Base-by-base conservation (phyloP, 2,888 invertebrate species). In the Gerosis bhagava region DNA sequence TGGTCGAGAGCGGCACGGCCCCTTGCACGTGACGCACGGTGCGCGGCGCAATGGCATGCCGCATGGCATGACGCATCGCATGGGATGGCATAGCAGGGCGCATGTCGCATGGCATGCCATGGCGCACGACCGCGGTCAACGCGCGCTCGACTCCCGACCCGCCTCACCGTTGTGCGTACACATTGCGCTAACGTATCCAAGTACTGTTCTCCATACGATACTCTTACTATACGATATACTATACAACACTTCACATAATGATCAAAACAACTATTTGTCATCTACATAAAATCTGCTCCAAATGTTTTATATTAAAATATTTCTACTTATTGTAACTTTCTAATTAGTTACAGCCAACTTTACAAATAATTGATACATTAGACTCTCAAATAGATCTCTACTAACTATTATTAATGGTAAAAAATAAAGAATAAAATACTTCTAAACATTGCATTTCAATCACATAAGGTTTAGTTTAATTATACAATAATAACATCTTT, bases 321-420 rank as follows among this genome's bases (percentile, higher is more conserved):
- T 72, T 87, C 84, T 86, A 87, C 84, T 84, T 86, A 86, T 82
- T 80, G 86, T 87, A 87, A 88, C 86, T 78, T 29, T 83, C 84
- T 87, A 87, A 75, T 78, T 84, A 86, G 87, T 87, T 87, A 88
- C 88, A 88, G 88, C 87, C 87, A 83, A 87, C 86, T 87, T 88
- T 87, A 88, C 88, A 87, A 88, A 88, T 88, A 87, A 88, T 88
- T 87, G 87, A 88, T 88, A 88, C 87, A 87, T 88, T 88, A 88
- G 83, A 87, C 88, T 88, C 87, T 87, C 88, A 84, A 86, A 88
- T 87, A 88, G 86, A 88, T 86, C 86, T 87, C 88, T 88, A 87
- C 84, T 84, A 84, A 86, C 86, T 87, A 88, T 84, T 77, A 83
- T 87, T 88, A 87, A 86, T 87, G 87, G 86, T 86, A 87, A 87